Evolutionary conservation across 1,140 invertebrate species (phyloP).

Genomic region (Bilobella aurantiaca): DNA sequence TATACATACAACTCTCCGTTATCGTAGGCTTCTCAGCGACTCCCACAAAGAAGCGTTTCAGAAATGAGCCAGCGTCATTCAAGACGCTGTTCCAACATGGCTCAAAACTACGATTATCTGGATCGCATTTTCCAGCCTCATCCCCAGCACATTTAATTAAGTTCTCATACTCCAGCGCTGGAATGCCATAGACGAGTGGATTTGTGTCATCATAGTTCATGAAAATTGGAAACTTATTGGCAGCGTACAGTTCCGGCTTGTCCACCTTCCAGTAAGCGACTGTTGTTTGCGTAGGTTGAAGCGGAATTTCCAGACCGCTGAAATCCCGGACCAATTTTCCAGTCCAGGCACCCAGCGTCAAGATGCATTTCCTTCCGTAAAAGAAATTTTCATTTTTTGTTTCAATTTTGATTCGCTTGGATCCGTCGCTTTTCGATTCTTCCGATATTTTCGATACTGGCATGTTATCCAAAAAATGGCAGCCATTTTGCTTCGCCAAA

Average conservation of each 20-base stretch:
- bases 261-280: slow-evolving; percentile 29
- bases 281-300: slow-evolving; percentile 19
- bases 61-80: not conserved
- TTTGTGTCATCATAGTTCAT: slow-evolving; percentile 18
- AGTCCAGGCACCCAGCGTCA: slow-evolving; percentile 30
- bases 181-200: slow-evolving; percentile 22
- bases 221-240: slow-evolving; percentile 23
- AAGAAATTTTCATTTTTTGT: slow-evolving; percentile 5
- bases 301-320: slow-evolving; percentile 7
- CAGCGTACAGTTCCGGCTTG: slow-evolving; percentile 7
- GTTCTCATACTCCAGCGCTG: slow-evolving; percentile 24
- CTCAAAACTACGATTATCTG: slow-evolving; percentile 21
- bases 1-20: slow-evolving; percentile 30
- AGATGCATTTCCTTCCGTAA: slow-evolving; percentile 19
- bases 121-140: slow-evolving; percentile 22
- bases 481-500: slow-evolving; percentile 10
- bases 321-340: slow-evolving; percentile 18
- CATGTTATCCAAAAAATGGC: slow-evolving; percentile 18
- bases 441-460: slow-evolving; percentile 12
- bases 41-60: slow-evolving; percentile 8
- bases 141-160: slow-evolving; percentile 25
- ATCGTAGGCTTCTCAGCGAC: slow-evolving; percentile 5
- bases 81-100: slow-evolving; percentile 1
- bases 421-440: not conserved
- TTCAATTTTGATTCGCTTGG: not conserved